These are phyloP conservation scores for Drosophila mimetica DNA, from an alignment of 2,888 invertebrate genomes.

Conservation along the genomic window DNA sequence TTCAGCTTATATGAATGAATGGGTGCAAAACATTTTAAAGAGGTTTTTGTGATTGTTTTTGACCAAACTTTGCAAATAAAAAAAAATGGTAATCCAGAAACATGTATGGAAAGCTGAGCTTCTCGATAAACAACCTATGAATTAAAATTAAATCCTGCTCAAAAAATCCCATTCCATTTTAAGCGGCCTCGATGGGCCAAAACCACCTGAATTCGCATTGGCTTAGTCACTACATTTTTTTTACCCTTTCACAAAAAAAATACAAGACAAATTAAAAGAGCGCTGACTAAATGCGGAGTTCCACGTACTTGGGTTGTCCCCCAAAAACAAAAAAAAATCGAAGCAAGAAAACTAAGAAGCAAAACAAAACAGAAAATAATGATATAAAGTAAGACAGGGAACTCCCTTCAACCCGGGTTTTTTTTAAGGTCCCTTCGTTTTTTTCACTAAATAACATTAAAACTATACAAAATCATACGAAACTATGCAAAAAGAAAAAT, in stretches of 20 bases:
- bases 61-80: not conserved
- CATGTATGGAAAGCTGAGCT: too few species aligned
- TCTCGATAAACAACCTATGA: too few species aligned
- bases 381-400: conserved; percentile 32
- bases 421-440: not conserved
- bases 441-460: too few species aligned
- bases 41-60: not conserved
- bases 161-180: conserved; percentile 1
- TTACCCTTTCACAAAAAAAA: conserved; percentile 6
- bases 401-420: conserved; percentile 28
- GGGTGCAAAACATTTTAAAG: not conserved
- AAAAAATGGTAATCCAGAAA: too few species aligned
- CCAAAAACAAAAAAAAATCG: conserved; percentile 12
- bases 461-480: not conserved
- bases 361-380: conserved; percentile 20
- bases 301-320: conserved; percentile 39
- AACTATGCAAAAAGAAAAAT: not conserved
- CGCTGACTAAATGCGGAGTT: conserved; percentile 57
- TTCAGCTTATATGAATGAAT: conserved; percentile 9
- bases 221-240: conserved; percentile 1
- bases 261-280: conserved; percentile 15
- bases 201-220: conserved; percentile 14
- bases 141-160: not conserved
- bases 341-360: conserved; percentile 17
- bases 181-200: conserved; percentile 7